Evolutionary conservation across 2,888 invertebrate genomes (phyloP).

Genomic region (Lithophane semibrunnea): DNA sequence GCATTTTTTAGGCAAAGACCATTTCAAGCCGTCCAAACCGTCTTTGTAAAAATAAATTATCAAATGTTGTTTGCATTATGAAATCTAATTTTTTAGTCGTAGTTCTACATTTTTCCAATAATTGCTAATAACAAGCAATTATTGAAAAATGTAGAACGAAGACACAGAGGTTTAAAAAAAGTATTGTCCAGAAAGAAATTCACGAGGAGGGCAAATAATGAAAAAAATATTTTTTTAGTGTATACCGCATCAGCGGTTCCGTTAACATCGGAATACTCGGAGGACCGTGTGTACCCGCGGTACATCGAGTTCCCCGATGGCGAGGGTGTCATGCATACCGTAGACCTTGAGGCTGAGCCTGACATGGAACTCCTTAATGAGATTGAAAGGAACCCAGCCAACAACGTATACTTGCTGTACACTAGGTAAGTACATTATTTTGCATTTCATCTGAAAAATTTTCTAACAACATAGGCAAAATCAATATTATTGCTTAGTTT

Average conservation of each 20-base stretch:
- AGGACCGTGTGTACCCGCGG: constrained; percentile 68
- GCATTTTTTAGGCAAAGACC: background rate
- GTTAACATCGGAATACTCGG: constrained; percentile 49
- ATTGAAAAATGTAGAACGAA: background rate
- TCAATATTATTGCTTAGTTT: background rate
- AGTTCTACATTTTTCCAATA: too few relatives aligned
- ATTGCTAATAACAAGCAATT: too few relatives aligned
- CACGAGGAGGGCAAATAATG: background rate
- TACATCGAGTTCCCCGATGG: constrained; percentile 75
- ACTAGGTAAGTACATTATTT: constrained; percentile 74
- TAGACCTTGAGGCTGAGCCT: constrained; percentile 74
- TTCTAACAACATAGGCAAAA: background rate
- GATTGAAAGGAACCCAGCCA: constrained; percentile 71
- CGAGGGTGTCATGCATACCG: constrained; percentile 70
- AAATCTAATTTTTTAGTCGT: background rate
- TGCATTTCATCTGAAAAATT: background rate
- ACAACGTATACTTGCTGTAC: constrained; percentile 72
- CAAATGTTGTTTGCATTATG: background rate
- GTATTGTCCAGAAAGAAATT: background rate
- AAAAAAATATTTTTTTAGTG: constrained; percentile 52
- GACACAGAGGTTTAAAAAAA: background rate
- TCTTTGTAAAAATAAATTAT: background rate
- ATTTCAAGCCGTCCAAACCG: background rate
- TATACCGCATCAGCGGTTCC: constrained; percentile 72
- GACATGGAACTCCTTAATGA: constrained; percentile 70